phyloP scores from a whole-genome alignment of 2,888 invertebrate species.

The Mythimna loreyi region DNA sequence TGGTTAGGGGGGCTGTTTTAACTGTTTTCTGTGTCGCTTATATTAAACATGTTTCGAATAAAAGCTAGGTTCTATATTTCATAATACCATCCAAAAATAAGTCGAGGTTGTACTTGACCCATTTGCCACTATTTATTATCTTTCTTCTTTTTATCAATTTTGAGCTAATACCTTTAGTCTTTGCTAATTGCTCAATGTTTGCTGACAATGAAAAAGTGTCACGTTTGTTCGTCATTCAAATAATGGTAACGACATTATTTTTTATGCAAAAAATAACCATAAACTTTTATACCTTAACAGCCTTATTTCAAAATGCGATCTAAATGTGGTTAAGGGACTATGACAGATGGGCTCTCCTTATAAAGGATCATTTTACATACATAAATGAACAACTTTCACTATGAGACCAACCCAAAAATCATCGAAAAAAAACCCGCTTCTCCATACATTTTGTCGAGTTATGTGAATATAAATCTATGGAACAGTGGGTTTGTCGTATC shows the following conservation, averaged over 20 bases:
- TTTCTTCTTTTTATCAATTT: slow-evolving; percentile 39
- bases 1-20: no score
- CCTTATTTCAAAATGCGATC: no score
- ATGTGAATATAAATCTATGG: no score
- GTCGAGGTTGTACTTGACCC: slow-evolving; percentile 43
- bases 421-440: no score
- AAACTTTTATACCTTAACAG: no score
- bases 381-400: no score
- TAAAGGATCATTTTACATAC: no score
- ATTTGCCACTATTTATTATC: slow-evolving; percentile 26
- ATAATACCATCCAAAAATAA: neutral
- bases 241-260: neutral
- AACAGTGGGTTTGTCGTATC: no score
- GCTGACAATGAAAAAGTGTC: slow-evolving; percentile 2
- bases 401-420: no score
- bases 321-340: no score
- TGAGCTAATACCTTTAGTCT: slow-evolving; percentile 28
- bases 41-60: neutral
- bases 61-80: neutral
- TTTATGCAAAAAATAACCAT: neutral
- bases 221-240: slow-evolving; percentile 19
- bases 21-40: neutral
- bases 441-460: no score
- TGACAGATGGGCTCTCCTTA: no score
- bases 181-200: slow-evolving; percentile 33